Base-by-base conservation (phyloP, 92 coral and sea anemone species). In the Porites evermanni region DNA sequence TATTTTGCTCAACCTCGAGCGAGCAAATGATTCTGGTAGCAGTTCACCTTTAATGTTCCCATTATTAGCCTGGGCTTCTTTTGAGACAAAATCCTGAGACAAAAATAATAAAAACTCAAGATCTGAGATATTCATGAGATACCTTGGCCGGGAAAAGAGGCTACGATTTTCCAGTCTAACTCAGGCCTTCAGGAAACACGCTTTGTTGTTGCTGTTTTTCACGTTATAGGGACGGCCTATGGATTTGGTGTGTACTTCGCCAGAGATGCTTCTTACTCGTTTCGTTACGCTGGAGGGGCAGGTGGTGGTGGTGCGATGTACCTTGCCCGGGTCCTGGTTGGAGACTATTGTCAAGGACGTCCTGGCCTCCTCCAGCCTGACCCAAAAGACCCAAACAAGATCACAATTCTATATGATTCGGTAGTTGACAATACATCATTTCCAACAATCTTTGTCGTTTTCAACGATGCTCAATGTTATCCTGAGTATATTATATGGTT, bases 261-360 rank as follows among this genome's bases (percentile, higher is more conserved):
- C 18, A 67, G 16, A 21, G 38, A 23, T 16, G 72, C 72, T 10
- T 21, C 44, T 10, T 67, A 67, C 6, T 67, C 72, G 3, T 17
- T 10, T 23, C 17, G 24, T 11, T 67, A 23, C 16, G 6, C 72
- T 1, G 1, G 47, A 14, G 14, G 16, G 24, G 38, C 2, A 19
- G 51, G 72, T 24, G 50, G 23, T 12, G 47, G 24, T 12, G 32
- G 72, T 2, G 24, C 7, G 4, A 67, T 67, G 72, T 67, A 67
- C 72, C 72, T 67, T 67, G 72, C 47, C 44, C 44, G 72, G 11
- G 72, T 67, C 51, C 72, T 67, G 13, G 72, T 67, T 2, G 72
- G 72, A 24, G 6, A 67, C 18, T 67, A 67, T 12, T 67, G 72
- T 67, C 32, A 11, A 24, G 72, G 72, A 1, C 12, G 4, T 67